Base-by-base conservation (phyloP, 1,140 invertebrate species). In the Wasmannia auropunctata region DNA sequence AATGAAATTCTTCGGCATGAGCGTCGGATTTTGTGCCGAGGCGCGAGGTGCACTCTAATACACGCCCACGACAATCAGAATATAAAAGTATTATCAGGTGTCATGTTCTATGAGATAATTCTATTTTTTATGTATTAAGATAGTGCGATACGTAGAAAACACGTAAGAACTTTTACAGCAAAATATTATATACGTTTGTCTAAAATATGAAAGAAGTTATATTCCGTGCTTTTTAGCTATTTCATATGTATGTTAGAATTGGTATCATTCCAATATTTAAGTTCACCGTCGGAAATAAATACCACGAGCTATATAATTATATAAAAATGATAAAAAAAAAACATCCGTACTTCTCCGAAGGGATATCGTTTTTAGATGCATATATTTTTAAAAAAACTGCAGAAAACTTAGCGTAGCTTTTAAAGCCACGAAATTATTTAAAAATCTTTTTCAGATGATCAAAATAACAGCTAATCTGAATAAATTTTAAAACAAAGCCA, bases 1-100 rank as follows among this genome's bases (percentile, higher is more conserved):
- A 58, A 83, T 83, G 37, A 58, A 80, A 83, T 58, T 28, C 67
- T 31, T 69, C 22, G 85, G 58, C 37, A 54, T 40, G 28, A 62
- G 31, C n/a, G 25, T 28, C 58, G 25, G 56, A 81, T 67, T 86
- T 81, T 51, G 49, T 22, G 46, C 56, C 11, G 37, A n/a, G n/a
- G 7, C 25, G 3, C 60, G 34, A 63, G 3, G 19, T 69, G 46
- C 37, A 43, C 37, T 58, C 63, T 67, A 81, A 84, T 76, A 76
- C 37, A 22, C 54, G 46, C n/a, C 37, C 51, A 88, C 40, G 63
- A 25, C 54, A 62, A 40, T 51, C 54, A 54, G 11, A 34, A 79
- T 80, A 60, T 51, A 56, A 49, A 69, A 65, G 72, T 40, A 31
- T 2, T 16, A n/a, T 49, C 14, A 51, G 2, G 0, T 37, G 11